Evolutionary conservation across 2,888 invertebrate species (phyloP).

Genomic region (Elysia crispata): DNA sequence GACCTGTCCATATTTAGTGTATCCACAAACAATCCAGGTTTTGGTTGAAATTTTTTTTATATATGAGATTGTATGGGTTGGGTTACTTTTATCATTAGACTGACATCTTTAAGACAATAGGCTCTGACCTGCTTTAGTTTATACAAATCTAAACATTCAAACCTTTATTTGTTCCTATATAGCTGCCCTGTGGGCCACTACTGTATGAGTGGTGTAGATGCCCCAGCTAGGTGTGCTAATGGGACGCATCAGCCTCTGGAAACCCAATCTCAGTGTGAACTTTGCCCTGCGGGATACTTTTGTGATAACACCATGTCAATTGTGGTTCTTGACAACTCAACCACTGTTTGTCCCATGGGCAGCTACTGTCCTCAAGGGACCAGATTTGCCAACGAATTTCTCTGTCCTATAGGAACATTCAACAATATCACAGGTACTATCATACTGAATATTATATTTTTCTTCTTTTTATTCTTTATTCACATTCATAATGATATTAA

Average conservation of each 20-base stretch:
- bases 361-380: conserved; percentile 71
- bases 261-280: conserved; percentile 66
- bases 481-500: too few species aligned
- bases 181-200: conserved; percentile 74
- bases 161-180: conserved; percentile 39
- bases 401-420: conserved; percentile 74
- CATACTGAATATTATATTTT: neutral
- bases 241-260: conserved; percentile 72
- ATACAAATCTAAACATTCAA: neutral
- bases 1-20: too few species aligned
- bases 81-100: too few species aligned
- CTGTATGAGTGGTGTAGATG: conserved; percentile 68
- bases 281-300: conserved; percentile 73
- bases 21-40: too few species aligned
- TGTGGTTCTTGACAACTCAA: conserved; percentile 70
- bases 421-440: conserved; percentile 69
- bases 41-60: too few species aligned
- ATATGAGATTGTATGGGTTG: too few species aligned
- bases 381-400: conserved; percentile 66
- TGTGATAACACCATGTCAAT: conserved; percentile 75
- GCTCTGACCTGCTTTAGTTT: neutral
- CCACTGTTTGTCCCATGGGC: conserved; percentile 68
- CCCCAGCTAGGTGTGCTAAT: conserved; percentile 67
- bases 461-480: too few species aligned
- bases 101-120: too few species aligned